These are phyloP conservation scores for Chymomyza caudatula DNA, from an alignment of 2,888 invertebrate species.

Conservation along the genomic window DNA sequence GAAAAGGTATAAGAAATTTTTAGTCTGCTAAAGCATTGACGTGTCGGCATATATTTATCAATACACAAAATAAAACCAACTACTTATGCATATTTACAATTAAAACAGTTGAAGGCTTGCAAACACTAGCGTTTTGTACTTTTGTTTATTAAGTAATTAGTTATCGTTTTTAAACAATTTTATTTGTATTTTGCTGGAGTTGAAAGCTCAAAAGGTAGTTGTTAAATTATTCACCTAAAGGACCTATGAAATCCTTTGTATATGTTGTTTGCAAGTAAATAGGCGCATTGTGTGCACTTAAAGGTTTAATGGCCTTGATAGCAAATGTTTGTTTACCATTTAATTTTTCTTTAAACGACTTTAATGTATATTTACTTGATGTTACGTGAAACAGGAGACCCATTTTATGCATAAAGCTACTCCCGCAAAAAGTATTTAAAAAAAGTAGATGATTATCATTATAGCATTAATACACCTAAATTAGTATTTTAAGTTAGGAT, in stretches of 20 bases:
- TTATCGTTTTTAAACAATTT: slow-evolving; percentile 13
- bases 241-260: background rate
- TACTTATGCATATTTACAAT: slow-evolving; percentile 2
- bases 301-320: slow-evolving; percentile 57
- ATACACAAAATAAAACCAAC: slow-evolving; percentile 8
- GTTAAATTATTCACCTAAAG: slow-evolving; percentile 22
- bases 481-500: slow-evolving; percentile 55
- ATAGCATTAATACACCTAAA: slow-evolving; percentile 46
- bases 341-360: background rate
- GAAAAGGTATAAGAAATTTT: background rate
- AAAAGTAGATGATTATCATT: slow-evolving; percentile 61
- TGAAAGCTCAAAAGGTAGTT: slow-evolving; percentile 16
- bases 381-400: slow-evolving; percentile 22
- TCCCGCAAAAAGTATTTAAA: slow-evolving; percentile 55
- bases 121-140: slow-evolving; percentile 1
- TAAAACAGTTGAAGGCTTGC: slow-evolving; percentile 26
- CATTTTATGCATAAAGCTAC: slow-evolving; percentile 6
- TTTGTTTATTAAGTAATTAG: slow-evolving; percentile 6
- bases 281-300: slow-evolving; percentile 26
- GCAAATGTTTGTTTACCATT: slow-evolving; percentile 46
- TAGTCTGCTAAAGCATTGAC: background rate
- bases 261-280: background rate
- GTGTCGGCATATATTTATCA: background rate
- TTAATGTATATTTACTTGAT: slow-evolving; percentile 25
- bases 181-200: slow-evolving; percentile 10